Conservation (phyloP, 2,888 invertebrate genomes). For the Agrochola litura region DNA sequence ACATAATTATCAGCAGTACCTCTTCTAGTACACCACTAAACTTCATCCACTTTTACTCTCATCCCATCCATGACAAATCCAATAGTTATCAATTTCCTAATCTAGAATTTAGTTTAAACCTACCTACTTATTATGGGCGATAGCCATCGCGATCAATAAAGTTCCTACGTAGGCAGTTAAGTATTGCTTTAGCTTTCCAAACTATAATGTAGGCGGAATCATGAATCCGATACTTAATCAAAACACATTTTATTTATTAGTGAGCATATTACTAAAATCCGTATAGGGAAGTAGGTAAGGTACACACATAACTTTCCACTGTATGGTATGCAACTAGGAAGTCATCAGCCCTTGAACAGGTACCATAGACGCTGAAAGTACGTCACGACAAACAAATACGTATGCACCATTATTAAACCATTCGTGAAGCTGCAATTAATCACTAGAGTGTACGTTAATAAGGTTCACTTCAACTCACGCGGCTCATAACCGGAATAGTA, state of each 20-base stretch:
- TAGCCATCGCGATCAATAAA: conserved; percentile 7
- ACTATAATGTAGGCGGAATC: conserved; percentile 17
- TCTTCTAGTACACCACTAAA: not conserved
- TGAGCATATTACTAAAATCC: conserved; percentile 3
- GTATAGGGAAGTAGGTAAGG: not conserved
- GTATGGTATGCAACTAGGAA: conserved; percentile 48
- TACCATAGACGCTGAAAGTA: conserved; percentile 11
- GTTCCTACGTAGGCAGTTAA: conserved; percentile 13
- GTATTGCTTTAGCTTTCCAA: conserved; percentile 21
- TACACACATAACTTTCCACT: conserved; percentile 27
- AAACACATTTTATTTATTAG: conserved; percentile 23
- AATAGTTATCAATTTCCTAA: conserved; percentile 20
- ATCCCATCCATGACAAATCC: too few relatives aligned
- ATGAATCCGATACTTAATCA: conserved; percentile 16
- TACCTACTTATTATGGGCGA: conserved; percentile 3
- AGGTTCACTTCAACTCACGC: conserved; percentile 39
- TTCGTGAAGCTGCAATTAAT: conserved; percentile 38
- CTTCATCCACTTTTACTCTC: not conserved
- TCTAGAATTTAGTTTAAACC: not conserved
- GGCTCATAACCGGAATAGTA: conserved; percentile 36
- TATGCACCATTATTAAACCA: conserved; percentile 23
- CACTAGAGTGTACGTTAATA: conserved; percentile 41
- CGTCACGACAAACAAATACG: conserved; percentile 44
- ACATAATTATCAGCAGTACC: not conserved
- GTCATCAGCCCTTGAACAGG: conserved; percentile 41